Evolutionary conservation across 2,888 invertebrate species (phyloP), one percentile per base, ranked within the genome.

Genomic region (Protonemura montana): DNA sequence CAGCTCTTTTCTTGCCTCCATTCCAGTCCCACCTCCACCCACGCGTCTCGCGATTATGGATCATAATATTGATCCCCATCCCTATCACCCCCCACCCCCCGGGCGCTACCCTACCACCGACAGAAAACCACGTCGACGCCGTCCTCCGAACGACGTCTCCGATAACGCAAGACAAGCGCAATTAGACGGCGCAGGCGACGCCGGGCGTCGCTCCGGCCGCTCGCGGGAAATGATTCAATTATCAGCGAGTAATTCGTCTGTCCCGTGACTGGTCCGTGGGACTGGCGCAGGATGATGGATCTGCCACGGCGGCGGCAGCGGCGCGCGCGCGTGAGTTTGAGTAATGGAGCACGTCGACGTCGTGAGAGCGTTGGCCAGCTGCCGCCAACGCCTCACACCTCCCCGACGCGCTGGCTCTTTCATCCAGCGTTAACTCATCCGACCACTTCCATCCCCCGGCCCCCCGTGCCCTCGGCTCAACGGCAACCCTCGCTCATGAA

Each of bases 241-340:
- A 78, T 28, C 26, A 27, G 10, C 78, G 26, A 78, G 78, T 78
- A 78, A 78, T 78, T 78, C 16, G 78, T 26, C 25, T 27, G 28
- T 78, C 78, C 27, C 78, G 26, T 81, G 81, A 81, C 29, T 30
- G 81, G 81, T 81, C 81, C 81, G 30, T 81, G 30, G 30, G 81
- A n/a, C n/a, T n/a, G n/a, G n/a, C n/a, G 30, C n/a, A 0, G 81
- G 81, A 81, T 28, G 78, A 78, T 78, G 78, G 78, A 78, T 78
- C 78, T 78, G 16, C 59, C n/a, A n/a, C n/a, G n/a, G n/a, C n/a
- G n/a, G n/a, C n/a, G n/a, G n/a, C n/a, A n/a, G n/a, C n/a, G n/a
- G 35, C 10, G 35, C 10, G 35, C 10, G 35, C 10, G 35, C 10
- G 35, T 35, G 76, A 2, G 76, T 76, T 21, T 76, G 76, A 76